Base-by-base conservation (phyloP, 2,888 invertebrate species). In the Catocala sponsa region DNA sequence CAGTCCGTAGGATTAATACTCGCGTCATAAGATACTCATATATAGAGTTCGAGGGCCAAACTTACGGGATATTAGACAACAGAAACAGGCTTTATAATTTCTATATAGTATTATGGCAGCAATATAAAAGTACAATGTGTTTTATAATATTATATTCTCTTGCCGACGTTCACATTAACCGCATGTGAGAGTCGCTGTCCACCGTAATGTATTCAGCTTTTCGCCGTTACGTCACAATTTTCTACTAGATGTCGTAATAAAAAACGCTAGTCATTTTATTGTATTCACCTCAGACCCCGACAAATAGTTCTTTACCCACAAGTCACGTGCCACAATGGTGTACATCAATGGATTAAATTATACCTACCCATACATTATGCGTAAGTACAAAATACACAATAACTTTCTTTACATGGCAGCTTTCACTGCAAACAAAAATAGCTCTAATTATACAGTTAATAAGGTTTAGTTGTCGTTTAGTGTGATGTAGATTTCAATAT, bases 401-500 rank as follows among this genome's bases (percentile, higher is more conserved):
- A 84, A 87, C 90, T 91, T 91, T 91, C 90, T 88, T 90, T 76
- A 76, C 74, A 77, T 74, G 64, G 70, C 71, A 68, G 82, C 89
- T 91, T 90, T 91, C 89, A 81, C 87, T 80, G 64, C 67, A 72
- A 50, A 57, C 54, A 53, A 90, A 82, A 81, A 70, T 59, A 53
- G 55, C 57, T 64, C 65, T 59, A 70, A 80, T 55, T 0, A 0
- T 5, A 6, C 38, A 13, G 4, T 11, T 0, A 0, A 1, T 81
- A 89, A 69, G 74, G 81, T 81, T 68, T 55, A 78, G 55, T 83
- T 74, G 83, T 11, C 69, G 12, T 61, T 53, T 51, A 54, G 49
- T 61, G 67, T 74, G 79, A 72, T 52, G 77, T 60, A 72, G 74
- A 67, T 82, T 83, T 80, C 65, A 79, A 83, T 80, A 82, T 70